Evolutionary conservation across 92 coral and sea anemone species (phyloP), one percentile per base, ranked within the genome.

Genomic region (Porites cylindrica): DNA sequence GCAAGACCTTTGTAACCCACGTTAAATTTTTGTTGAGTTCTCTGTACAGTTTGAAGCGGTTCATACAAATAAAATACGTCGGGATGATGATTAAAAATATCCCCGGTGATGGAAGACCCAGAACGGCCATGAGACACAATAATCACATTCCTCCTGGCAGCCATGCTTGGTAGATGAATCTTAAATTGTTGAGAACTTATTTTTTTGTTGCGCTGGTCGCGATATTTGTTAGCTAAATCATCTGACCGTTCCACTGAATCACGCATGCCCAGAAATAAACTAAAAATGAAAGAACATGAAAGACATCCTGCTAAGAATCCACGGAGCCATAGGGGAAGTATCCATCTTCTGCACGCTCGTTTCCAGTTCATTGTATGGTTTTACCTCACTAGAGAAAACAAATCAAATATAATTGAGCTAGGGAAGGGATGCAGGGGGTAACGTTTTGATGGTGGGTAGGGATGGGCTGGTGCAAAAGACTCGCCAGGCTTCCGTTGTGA

Each of bases 51-150:
- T 66, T 86, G 89, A 47, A 86, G 24, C 17, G 89, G 89, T 56
- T 86, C 89, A 74, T 78, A 78, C 74, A 86, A 24, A 32, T 86
- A 86, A 66, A 86, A 86, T 38, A 86, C 89, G 68, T 69, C 64
- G 10, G 86, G 86, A 52, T 86, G 89, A 8, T 77, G 89, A 29
- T 86, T 86, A n/a, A 81, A 81, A 51, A 81, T 67, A 72, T 81
- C 85, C 3, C 75, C 85, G 2, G 65, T 70, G 85, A 81, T 12
- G 10, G 85, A 51, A 81, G 85, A 68, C 20, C 85, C 85, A 13
- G 77, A 81, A 17, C 85, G 85, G 66, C 85, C 85, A 8, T 81
- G 85, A 10, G 85, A 32, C 0, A 81, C 56, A 2, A 81, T 58
- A 1, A 81, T 51, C 17, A 81, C 24, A 20, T 51, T 68, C 47